Conservation (phyloP, 2,888 invertebrate genomes). For the Halictus ligatus region DNA sequence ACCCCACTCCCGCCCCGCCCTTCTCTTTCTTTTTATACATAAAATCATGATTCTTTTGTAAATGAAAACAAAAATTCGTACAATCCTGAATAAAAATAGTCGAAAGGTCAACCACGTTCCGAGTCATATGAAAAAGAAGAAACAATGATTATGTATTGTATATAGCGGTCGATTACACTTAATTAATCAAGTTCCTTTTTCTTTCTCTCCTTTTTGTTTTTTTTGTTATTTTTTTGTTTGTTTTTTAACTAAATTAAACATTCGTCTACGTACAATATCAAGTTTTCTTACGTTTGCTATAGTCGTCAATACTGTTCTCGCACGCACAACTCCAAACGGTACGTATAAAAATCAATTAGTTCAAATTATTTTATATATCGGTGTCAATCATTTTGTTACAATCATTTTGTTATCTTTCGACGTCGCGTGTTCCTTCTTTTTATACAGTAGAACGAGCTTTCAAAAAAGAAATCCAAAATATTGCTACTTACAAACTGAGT, state of each 20-base stretch:
- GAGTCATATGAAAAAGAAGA: neutral
- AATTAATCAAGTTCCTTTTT: neutral
- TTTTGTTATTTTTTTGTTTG: no score
- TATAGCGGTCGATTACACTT: neutral
- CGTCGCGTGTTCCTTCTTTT: neutral
- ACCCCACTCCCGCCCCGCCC: neutral
- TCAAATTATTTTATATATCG: neutral
- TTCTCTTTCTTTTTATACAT: neutral
- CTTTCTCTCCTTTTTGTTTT: neutral
- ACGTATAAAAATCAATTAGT: slow-evolving; percentile 33
- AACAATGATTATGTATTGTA: neutral
- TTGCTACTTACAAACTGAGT: slow-evolving; percentile 51
- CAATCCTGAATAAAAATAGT: slow-evolving; percentile 14
- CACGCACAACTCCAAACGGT: slow-evolving; percentile 19
- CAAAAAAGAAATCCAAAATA: slow-evolving; percentile 43
- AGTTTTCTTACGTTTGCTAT: slow-evolving; percentile 1
- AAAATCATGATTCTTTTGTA: neutral
- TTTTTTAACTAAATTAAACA: slow-evolving; percentile 33
- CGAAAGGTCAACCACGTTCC: slow-evolving; percentile 13
- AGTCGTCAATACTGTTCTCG: slow-evolving; percentile 36
- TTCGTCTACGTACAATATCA: slow-evolving; percentile 11
- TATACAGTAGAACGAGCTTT: slow-evolving; percentile 13
- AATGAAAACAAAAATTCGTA: slow-evolving; percentile 17
- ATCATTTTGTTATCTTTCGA: slow-evolving; percentile 17
- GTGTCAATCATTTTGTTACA: slow-evolving; percentile 11